A percentile compares a stretch with the other conserved stretches of the same genome.
These are phyloP conservation scores for Strix uralensis DNA, from an alignment of 2,113 vertebrate species.

Conservation along the genomic window DNA sequence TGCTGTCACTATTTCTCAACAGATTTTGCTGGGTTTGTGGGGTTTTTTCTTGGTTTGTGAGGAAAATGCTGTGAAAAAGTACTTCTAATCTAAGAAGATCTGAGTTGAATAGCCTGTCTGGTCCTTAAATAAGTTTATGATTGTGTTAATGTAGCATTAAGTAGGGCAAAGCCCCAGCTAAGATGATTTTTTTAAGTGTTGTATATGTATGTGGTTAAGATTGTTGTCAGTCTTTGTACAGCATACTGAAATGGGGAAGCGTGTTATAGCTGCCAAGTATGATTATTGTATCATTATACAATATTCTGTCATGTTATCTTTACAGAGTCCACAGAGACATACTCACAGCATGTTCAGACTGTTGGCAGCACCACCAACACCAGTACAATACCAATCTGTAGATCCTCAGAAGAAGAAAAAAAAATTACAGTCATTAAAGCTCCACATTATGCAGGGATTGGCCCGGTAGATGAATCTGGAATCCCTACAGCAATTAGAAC, in stretches of 20 bases:
- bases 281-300: background rate
- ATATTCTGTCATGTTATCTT: slow-evolving; percentile 32
- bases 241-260: background rate
- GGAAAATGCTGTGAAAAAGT: background rate
- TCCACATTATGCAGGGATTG: slow-evolving; percentile 93
- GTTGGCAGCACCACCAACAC: slow-evolving; percentile 72
- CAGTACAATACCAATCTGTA: slow-evolving; percentile 88
- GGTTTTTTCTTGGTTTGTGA: background rate
- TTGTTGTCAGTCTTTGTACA: background rate
- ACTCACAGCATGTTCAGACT: slow-evolving; percentile 81
- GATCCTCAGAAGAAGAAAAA: slow-evolving; percentile 92
- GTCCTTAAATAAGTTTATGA: background rate
- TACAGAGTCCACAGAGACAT: slow-evolving; percentile 75
- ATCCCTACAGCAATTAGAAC: slow-evolving; percentile 96
- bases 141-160: background rate
- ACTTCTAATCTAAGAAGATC: background rate
- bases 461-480: slow-evolving; percentile 92
- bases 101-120: background rate
- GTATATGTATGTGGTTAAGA: background rate
- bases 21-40: background rate
- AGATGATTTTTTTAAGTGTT: background rate
- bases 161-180: background rate
- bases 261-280: background rate
- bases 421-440: slow-evolving; percentile 93
- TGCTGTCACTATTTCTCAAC: background rate